phyloP scores from a whole-genome alignment of 2,888 invertebrate genomes.

The Pristionchus fissidentatus region DNA sequence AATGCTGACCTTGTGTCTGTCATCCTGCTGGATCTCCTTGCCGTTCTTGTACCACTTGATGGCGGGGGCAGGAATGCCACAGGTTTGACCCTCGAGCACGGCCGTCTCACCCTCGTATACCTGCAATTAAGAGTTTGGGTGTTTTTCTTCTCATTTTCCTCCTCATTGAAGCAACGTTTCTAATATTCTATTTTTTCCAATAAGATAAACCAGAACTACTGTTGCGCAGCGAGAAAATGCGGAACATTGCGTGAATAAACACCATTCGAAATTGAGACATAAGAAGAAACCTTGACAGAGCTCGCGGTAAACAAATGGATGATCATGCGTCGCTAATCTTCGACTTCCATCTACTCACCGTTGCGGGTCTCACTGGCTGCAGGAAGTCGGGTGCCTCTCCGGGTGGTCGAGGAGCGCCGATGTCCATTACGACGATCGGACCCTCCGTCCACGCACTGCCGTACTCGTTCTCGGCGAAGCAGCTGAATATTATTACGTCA shows the following conservation, averaged over 20 bases:
- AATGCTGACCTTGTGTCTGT: conserved; percentile 48
- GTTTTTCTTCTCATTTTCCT: background rate
- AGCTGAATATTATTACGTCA: conserved; percentile 80
- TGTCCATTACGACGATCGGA: conserved; percentile 69
- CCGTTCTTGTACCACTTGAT: conserved; percentile 94
- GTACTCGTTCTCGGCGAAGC: conserved; percentile 85
- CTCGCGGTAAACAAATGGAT: too few species aligned
- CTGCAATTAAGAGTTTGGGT: background rate
- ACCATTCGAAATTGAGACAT: too few species aligned
- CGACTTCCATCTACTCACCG: conserved; percentile 57
- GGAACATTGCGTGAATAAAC: background rate
- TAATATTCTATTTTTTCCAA: too few species aligned
- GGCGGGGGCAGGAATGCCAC: conserved; percentile 91
- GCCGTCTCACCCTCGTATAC: conserved; percentile 75
- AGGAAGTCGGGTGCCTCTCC: conserved; percentile 76
- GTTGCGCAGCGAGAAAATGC: background rate
- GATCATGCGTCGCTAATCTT: background rate
- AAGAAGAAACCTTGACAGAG: too few species aligned
- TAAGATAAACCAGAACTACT: too few species aligned
- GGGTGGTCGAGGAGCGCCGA: conserved; percentile 77
- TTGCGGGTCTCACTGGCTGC: conserved; percentile 72
- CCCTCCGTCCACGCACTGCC: conserved; percentile 75
- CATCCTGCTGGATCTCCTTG: conserved; percentile 60
- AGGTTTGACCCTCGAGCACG: conserved; percentile 77
- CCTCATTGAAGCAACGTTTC: background rate